Conservation (phyloP, 2,888 invertebrate species). For the Pheosia gnoma region DNA sequence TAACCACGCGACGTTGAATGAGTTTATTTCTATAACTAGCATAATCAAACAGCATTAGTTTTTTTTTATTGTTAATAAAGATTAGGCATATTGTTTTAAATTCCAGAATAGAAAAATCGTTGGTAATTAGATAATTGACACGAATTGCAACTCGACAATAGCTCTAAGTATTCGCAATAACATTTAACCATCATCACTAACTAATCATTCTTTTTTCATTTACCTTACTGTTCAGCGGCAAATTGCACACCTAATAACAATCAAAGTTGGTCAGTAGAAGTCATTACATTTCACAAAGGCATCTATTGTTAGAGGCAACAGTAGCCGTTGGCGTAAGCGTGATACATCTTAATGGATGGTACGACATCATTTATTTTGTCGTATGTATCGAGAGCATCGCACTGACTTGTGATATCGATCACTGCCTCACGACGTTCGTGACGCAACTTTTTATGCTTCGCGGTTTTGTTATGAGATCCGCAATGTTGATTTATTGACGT, state of each 20-base stretch:
- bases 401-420: slow-evolving; percentile 63
- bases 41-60: no score
- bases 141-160: not conserved
- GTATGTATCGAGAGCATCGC: slow-evolving; percentile 48
- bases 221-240: slow-evolving; percentile 31
- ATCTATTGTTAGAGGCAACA: slow-evolving; percentile 50
- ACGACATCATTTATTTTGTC: slow-evolving; percentile 44
- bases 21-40: not conserved
- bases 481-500: slow-evolving; percentile 57
- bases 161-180: not conserved
- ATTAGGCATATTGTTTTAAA: no score
- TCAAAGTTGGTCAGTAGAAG: slow-evolving; percentile 42
- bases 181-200: slow-evolving; percentile 11
- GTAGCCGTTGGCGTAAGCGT: slow-evolving; percentile 49
- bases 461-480: slow-evolving; percentile 53
- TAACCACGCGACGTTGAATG: not conserved
- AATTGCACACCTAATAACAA: slow-evolving; percentile 43
- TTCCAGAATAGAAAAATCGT: no score
- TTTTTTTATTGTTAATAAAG: no score
- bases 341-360: slow-evolving; percentile 54
- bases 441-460: slow-evolving; percentile 57
- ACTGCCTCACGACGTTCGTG: slow-evolving; percentile 51
- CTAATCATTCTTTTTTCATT: slow-evolving; percentile 15
- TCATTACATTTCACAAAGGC: slow-evolving; percentile 58
- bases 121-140: no score